A percentile compares a stretch with the other conserved stretches of the same genome.
Evolutionary conservation across 2,888 invertebrate species (phyloP).

Genomic region (Camponotus fellah): DNA sequence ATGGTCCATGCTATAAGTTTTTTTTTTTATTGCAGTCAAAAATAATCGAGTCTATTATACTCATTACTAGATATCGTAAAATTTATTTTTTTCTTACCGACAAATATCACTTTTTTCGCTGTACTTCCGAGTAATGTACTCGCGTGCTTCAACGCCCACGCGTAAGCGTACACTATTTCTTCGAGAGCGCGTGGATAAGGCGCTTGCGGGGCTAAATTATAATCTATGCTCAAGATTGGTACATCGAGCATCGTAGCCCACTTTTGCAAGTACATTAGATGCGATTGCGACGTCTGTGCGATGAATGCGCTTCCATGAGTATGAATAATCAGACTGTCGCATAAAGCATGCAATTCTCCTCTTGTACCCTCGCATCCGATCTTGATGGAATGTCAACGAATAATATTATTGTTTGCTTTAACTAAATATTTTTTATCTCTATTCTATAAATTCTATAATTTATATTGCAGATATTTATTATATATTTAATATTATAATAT

Average conservation of each 20-base stretch:
- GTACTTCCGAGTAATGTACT: slow-evolving; percentile 90
- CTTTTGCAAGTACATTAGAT: slow-evolving; percentile 96
- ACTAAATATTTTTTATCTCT: background rate
- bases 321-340: slow-evolving; percentile 94
- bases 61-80: no score
- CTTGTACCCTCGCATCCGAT: slow-evolving; percentile 82
- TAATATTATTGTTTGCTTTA: background rate
- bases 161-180: slow-evolving; percentile 97
- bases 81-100: slow-evolving; percentile 72
- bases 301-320: slow-evolving; percentile 99
- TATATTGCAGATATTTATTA: background rate
- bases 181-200: slow-evolving; percentile 98
- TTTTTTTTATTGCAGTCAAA: background rate
- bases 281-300: slow-evolving; percentile 98
- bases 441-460: background rate
- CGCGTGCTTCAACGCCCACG: slow-evolving; percentile 95
- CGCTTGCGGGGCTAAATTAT: slow-evolving; percentile 97
- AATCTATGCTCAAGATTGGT: slow-evolving; percentile 98
- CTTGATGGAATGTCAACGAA: slow-evolving; percentile 57
- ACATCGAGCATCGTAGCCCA: slow-evolving; percentile 96
- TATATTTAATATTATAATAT: background rate
- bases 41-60: background rate
- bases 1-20: no score
- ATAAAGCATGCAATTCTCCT: slow-evolving; percentile 83
- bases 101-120: slow-evolving; percentile 85